Evolutionary conservation across 2,888 invertebrate genomes (phyloP).

Genomic region (Lepetodrilus schrolli): DNA sequence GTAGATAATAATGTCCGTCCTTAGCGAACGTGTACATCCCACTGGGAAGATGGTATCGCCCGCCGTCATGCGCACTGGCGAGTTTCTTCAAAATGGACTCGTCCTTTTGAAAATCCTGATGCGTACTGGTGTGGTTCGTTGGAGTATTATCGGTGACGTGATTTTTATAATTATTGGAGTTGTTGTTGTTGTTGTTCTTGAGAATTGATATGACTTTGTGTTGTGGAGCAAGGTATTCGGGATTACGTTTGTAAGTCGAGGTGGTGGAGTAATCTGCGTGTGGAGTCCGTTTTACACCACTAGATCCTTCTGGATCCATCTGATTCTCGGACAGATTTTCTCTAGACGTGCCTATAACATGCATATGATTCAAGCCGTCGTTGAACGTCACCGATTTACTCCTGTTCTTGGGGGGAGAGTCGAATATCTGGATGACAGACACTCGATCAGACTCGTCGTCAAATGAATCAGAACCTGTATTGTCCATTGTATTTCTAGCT

Average conservation of each 20-base stretch:
- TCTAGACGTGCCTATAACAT: constrained; percentile 13
- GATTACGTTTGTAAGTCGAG: neutral
- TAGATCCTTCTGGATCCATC: neutral
- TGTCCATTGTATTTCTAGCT: too few species aligned
- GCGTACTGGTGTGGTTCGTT: neutral
- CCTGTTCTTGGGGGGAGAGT: neutral
- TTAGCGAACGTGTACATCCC: constrained; percentile 18
- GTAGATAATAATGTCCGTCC: constrained; percentile 14
- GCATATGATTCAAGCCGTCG: constrained; percentile 20
- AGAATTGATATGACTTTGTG: constrained; percentile 11
- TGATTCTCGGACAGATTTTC: constrained; percentile 1
- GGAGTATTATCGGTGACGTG: neutral
- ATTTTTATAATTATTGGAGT: neutral
- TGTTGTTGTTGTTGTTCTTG: neutral
- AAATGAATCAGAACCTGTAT: too few species aligned
- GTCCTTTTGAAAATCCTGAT: neutral
- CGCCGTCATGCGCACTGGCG: neutral
- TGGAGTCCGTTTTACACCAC: neutral
- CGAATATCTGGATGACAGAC: neutral
- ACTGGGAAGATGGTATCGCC: neutral
- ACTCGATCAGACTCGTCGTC: constrained; percentile 30
- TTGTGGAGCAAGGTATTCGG: neutral
- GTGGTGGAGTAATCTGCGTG: neutral
- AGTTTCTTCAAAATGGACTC: neutral
- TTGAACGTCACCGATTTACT: constrained; percentile 26